These are phyloP conservation scores for Byasa hedistus DNA, from an alignment of 2,888 invertebrate species.

Conservation along the genomic window DNA sequence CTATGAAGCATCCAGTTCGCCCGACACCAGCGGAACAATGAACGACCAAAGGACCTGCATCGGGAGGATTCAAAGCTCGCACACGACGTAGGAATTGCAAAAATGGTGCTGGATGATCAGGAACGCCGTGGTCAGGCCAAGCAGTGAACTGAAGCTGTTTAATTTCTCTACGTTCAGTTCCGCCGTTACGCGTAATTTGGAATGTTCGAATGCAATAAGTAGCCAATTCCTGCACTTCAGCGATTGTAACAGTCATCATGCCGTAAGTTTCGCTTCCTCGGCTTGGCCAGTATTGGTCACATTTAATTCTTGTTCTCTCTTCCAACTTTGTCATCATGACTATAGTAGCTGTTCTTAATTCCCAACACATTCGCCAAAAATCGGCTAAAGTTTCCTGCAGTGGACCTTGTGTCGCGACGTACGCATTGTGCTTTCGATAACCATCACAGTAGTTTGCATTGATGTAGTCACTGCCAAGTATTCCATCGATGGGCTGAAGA, in stretches of 20 bases:
- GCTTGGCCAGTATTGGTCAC: constrained; percentile 98
- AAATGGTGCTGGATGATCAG: constrained; percentile 99
- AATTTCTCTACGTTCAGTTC: constrained; percentile 93
- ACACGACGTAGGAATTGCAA: constrained; percentile 97
- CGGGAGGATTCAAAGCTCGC: constrained; percentile 92
- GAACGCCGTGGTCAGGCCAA: constrained; percentile 99
- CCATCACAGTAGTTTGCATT: constrained; percentile 99
- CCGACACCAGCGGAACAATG: constrained; percentile 97
- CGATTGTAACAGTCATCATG: constrained; percentile 94
- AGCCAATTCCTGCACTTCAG: constrained; percentile 97
- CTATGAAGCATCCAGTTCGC: constrained; percentile 97
- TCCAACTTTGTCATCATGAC: constrained; percentile 99
- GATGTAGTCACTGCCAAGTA: constrained; percentile 97
- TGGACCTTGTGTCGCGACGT: constrained; percentile 99
- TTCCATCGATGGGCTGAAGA: constrained; percentile 91
- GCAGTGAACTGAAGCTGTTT: constrained; percentile 99
- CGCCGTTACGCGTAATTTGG: constrained; percentile 89
- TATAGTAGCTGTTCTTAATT: constrained; percentile 94
- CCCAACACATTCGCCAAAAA: constrained; percentile 99
- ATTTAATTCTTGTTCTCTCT: constrained; percentile 97
- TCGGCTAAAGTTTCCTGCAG: constrained; percentile 98
- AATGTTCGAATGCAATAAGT: constrained; percentile 99
- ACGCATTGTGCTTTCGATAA: constrained; percentile 98
- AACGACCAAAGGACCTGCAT: constrained; percentile 96
- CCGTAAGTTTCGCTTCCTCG: constrained; percentile 97